phyloP scores from a whole-genome alignment of 2,888 invertebrate species.

The Tholera decimalis region DNA sequence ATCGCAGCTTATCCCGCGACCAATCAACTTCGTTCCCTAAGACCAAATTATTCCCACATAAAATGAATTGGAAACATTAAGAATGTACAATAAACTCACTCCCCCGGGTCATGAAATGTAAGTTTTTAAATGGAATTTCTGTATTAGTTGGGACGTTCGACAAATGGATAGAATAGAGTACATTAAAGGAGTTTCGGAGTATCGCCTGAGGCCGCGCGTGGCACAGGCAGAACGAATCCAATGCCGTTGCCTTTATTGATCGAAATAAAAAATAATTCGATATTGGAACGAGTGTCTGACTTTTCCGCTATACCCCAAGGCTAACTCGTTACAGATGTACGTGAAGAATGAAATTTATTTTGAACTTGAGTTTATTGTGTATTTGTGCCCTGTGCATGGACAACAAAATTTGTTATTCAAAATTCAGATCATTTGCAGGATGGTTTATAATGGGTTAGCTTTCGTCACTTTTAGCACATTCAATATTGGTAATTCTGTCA shows the following conservation, averaged over 20 bases:
- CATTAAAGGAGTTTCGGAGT: conserved; percentile 78
- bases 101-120: conserved; percentile 63
- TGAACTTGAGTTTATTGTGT: conserved; percentile 32
- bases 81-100: conserved; percentile 65
- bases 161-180: conserved; percentile 79
- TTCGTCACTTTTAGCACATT: too few relatives aligned
- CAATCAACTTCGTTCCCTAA: conserved; percentile 16
- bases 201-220: conserved; percentile 77
- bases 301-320: conserved; percentile 66
- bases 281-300: conserved; percentile 65
- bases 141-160: conserved; percentile 78
- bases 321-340: conserved; percentile 56
- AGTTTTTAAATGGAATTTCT: conserved; percentile 81
- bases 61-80: conserved; percentile 63
- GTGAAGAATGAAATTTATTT: conserved; percentile 43
- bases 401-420: background rate
- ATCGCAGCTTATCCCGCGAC: conserved; percentile 5
- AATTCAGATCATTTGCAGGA: background rate
- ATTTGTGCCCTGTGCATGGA: background rate
- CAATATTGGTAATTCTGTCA: too few relatives aligned
- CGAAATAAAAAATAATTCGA: conserved; percentile 70
- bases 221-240: conserved; percentile 70
- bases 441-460: too few relatives aligned
- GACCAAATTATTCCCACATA: conserved; percentile 52
- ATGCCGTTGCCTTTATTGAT: conserved; percentile 61